Percentiles rank a stretch among this genome's conserved stretches.
Evolutionary conservation across 2,888 invertebrate genomes (phyloP).

Genomic region (Drosophila colorata): DNA sequence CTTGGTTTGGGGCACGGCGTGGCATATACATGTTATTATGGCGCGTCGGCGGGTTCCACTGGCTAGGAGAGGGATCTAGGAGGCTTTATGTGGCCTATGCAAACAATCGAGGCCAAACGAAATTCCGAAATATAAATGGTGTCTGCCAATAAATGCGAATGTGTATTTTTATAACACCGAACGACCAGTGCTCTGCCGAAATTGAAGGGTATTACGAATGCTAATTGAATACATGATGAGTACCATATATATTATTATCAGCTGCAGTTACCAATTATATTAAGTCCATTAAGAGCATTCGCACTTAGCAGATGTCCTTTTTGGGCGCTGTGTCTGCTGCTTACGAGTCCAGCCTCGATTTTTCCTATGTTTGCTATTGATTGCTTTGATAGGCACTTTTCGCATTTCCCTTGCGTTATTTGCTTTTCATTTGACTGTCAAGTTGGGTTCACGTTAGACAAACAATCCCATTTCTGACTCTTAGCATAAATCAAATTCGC

Average conservation of each 20-base stretch:
- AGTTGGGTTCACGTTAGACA: slow-evolving; percentile 1
- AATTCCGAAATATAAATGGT: slow-evolving; percentile 37
- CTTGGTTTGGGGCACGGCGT: neutral
- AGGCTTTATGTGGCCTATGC: slow-evolving; percentile 34
- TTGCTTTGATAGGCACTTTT: slow-evolving; percentile 8
- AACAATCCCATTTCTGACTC: neutral
- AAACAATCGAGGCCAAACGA: slow-evolving; percentile 55
- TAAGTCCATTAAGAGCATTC: neutral
- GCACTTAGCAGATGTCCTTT: neutral
- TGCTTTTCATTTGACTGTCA: slow-evolving; percentile 22
- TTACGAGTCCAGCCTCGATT: neutral
- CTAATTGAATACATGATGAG: neutral
- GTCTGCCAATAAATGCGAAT: neutral
- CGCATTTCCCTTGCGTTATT: slow-evolving; percentile 2
- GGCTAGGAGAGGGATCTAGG: too few species aligned
- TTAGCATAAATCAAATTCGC: neutral
- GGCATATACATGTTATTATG: too few species aligned
- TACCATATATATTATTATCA: neutral
- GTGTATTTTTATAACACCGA: slow-evolving; percentile 16
- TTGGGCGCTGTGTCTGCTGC: neutral
- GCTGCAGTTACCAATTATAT: neutral
- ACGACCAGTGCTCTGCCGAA: neutral
- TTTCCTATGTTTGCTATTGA: neutral
- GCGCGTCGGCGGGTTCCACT: too few species aligned
- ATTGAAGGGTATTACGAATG: neutral